phyloP scores from a whole-genome alignment of 1,140 invertebrate species.

The Chrysoperla carnea region DNA sequence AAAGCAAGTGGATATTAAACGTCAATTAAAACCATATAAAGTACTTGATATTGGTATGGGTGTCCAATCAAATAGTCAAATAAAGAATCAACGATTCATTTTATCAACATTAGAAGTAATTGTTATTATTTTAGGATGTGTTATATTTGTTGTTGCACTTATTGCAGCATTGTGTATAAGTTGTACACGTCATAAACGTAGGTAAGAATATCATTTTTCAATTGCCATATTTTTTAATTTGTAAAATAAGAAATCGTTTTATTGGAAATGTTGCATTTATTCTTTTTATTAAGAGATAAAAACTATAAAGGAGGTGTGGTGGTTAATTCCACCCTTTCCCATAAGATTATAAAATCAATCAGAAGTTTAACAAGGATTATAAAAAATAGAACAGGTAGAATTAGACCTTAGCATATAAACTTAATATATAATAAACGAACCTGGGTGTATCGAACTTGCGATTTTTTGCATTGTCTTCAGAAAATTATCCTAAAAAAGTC shows the following conservation, averaged over 20 bases:
- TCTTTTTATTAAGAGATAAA: too few species aligned
- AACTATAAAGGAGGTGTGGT: too few species aligned
- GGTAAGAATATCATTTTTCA: conserved; percentile 8
- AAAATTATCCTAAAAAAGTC: too few species aligned
- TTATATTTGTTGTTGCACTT: conserved; percentile 60
- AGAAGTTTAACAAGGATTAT: too few species aligned
- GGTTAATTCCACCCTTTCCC: too few species aligned
- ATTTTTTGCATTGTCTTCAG: too few species aligned
- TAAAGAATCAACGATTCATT: conserved; percentile 28
- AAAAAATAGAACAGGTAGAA: too few species aligned
- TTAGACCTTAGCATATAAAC: too few species aligned
- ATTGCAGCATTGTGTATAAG: conserved; percentile 58
- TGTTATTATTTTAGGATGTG: conserved; percentile 53
- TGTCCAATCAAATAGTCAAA: conserved; percentile 16
- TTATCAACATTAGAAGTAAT: conserved; percentile 62
- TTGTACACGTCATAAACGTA: conserved; percentile 42
- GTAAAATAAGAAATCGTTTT: not conserved
- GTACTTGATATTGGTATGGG: conserved; percentile 33
- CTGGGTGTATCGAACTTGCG: too few species aligned
- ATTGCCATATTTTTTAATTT: not conserved
- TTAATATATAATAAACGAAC: too few species aligned
- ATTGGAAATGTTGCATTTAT: not conserved
- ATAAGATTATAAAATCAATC: too few species aligned
- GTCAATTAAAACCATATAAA: conserved; percentile 31
- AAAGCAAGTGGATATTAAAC: conserved; percentile 38